Base-by-base conservation (phyloP, 2,113 vertebrate species). In the Hippocampus guttulatus region DNA sequence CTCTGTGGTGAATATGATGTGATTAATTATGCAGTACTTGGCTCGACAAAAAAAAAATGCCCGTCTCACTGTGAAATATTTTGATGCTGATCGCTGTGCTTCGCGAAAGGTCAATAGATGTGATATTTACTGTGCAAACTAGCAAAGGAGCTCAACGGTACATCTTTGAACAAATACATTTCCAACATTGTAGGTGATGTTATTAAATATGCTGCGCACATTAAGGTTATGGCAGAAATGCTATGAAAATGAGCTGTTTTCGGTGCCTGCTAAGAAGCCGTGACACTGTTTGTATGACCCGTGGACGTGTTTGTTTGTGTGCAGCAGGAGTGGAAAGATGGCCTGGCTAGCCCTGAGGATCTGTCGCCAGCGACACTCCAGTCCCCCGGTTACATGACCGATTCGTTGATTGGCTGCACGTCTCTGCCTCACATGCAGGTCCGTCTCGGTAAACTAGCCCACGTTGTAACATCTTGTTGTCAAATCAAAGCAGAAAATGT, bases 261-360 rank as follows among this genome's bases (percentile, higher is more conserved):
- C 5, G 33, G 25, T 62, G 8, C 9, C 18, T 55, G 33, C 58
- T 67, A 5, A 25, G 62, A 20, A 58, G 27, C 63, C 62, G 78
- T 51, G 25, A 14, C 66, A 75, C 63, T 77, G 21, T 71, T 49
- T 69, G 57, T 73, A 27, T 78, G 64, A 83, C 49, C 45, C 33
- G 15, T 79, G 41, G 21, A 11, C 52, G 41, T 77, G 63, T 76
- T 14, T 79, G 8, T 80, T 33, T 75, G 71, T 81, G 33, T 84
- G 3, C 77, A 82, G 14, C 76, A 92, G 92, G 92, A 92, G 84
- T 91, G 91, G 90, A 92, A 85, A 77, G 91, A 92, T 61, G 81
- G 85, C 62, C 81, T 91, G 6, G 84, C 86, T 2, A 89, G 85
- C 69, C 87, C 90, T 0, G 85, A 91, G 70, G 87, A 91, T 76